These are phyloP conservation scores for Drosophila paracracens DNA, from an alignment of 2,888 invertebrate species.

Conservation along the genomic window DNA sequence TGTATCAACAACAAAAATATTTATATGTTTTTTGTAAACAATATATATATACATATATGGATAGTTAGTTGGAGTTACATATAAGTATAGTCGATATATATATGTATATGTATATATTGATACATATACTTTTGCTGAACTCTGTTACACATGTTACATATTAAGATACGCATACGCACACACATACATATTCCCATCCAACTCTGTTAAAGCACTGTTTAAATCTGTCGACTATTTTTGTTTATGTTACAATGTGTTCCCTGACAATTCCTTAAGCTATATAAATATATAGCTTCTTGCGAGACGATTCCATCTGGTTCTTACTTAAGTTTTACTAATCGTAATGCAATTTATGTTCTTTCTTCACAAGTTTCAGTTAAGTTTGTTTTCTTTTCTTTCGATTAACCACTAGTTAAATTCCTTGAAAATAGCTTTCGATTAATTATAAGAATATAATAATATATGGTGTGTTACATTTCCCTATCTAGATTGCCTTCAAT, in stretches of 20 bases:
- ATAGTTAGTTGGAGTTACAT: conserved; percentile 10
- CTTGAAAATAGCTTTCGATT: conserved; percentile 14
- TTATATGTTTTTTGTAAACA: conserved; percentile 27
- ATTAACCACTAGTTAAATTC: conserved; percentile 24
- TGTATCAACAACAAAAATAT: conserved; percentile 55
- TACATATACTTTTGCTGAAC: conserved; percentile 26
- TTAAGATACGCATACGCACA: conserved; percentile 11
- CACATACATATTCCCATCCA: conserved; percentile 52
- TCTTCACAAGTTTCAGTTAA: conserved; percentile 5
- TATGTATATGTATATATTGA: conserved; percentile 10
- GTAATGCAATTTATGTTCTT: not conserved
- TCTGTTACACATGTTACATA: conserved; percentile 19
- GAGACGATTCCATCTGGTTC: conserved; percentile 4
- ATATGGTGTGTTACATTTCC: conserved; percentile 67
- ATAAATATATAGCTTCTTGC: conserved; percentile 16
- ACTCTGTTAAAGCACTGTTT: conserved; percentile 38
- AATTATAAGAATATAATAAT: conserved; percentile 8
- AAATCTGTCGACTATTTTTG: conserved; percentile 21
- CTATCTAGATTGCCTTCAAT: conserved; percentile 83
- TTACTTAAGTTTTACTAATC: conserved; percentile 1
- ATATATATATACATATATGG: conserved; percentile 20
- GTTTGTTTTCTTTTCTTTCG: not conserved
- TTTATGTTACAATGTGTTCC: conserved; percentile 53
- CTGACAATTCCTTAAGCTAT: conserved; percentile 74
- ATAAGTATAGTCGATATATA: conserved; percentile 15